Evolutionary conservation across 2,113 vertebrate species (phyloP).

Genomic region (Ornithorhynchus anatinus): DNA sequence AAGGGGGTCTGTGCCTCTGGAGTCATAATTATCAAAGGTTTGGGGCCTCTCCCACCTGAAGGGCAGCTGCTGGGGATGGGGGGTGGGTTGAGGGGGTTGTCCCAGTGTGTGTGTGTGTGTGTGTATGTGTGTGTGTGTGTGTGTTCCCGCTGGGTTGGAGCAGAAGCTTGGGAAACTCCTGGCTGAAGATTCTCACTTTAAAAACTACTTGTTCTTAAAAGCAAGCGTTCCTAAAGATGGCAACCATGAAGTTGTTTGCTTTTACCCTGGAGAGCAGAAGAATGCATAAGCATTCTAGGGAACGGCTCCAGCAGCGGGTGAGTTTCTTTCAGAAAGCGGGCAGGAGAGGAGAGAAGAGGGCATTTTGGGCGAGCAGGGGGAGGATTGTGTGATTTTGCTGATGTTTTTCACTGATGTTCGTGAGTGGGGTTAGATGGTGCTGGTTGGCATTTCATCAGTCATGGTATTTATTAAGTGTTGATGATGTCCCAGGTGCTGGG

Average conservation of each 20-base stretch:
- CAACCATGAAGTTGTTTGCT: conserved; percentile 28
- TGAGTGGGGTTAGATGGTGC: no score
- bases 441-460: no score
- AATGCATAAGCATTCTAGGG: neutral
- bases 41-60: neutral
- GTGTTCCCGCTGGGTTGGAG: neutral
- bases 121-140: neutral
- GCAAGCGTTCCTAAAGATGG: no score
- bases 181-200: neutral
- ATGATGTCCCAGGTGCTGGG: no score
- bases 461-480: no score
- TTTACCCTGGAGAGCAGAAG: neutral
- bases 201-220: no score
- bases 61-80: neutral
- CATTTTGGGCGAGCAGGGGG: neutral
- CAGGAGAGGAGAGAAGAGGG: neutral
- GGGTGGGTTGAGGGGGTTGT: no score
- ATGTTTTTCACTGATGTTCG: no score
- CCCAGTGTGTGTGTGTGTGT: neutral
- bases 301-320: neutral
- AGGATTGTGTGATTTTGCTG: no score
- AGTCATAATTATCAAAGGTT: conserved; percentile 22
- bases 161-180: neutral
- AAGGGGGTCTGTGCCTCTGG: conserved; percentile 15
- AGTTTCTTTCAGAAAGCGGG: neutral